Evolutionary conservation across 2,888 invertebrate genomes (phyloP).

Genomic region (Phrixothrix hirtus): DNA sequence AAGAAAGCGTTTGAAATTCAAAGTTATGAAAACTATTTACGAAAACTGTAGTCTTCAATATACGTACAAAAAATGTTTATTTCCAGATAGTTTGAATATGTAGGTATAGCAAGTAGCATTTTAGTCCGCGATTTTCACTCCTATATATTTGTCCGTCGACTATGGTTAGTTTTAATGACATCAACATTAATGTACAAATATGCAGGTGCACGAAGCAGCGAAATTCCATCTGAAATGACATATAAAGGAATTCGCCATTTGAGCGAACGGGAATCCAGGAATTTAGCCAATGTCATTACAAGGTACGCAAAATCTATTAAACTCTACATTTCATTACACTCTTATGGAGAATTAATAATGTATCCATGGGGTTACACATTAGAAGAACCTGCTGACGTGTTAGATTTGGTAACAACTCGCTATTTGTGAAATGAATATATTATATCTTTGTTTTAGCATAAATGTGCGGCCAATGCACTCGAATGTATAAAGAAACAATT

Average conservation of each 20-base stretch:
- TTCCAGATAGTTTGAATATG: too few species aligned
- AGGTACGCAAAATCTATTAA: slow-evolving; percentile 32
- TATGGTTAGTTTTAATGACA: too few species aligned
- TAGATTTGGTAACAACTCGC: slow-evolving; percentile 3
- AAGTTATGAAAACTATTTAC: too few species aligned
- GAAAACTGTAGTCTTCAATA: too few species aligned
- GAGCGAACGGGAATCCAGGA: slow-evolving; percentile 42
- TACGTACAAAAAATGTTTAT: too few species aligned
- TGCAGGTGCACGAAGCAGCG: slow-evolving; percentile 30
- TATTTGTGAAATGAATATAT: too few species aligned
- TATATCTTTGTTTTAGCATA: background rate
- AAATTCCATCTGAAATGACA: slow-evolving; percentile 21
- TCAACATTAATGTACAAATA: background rate
- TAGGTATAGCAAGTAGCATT: too few species aligned
- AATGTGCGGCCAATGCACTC: background rate
- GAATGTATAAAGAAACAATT: background rate
- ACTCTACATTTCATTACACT: slow-evolving; percentile 38
- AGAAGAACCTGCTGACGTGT: slow-evolving; percentile 2
- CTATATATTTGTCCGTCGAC: too few species aligned
- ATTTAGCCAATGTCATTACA: slow-evolving; percentile 37
- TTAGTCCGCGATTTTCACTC: too few species aligned
- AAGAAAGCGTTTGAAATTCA: too few species aligned
- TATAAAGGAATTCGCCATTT: slow-evolving; percentile 35
- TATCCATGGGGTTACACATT: slow-evolving; percentile 39
- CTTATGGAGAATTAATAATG: slow-evolving; percentile 37